phyloP scores from a whole-genome alignment of 2,113 vertebrate species.

The Fregata magnificens region DNA sequence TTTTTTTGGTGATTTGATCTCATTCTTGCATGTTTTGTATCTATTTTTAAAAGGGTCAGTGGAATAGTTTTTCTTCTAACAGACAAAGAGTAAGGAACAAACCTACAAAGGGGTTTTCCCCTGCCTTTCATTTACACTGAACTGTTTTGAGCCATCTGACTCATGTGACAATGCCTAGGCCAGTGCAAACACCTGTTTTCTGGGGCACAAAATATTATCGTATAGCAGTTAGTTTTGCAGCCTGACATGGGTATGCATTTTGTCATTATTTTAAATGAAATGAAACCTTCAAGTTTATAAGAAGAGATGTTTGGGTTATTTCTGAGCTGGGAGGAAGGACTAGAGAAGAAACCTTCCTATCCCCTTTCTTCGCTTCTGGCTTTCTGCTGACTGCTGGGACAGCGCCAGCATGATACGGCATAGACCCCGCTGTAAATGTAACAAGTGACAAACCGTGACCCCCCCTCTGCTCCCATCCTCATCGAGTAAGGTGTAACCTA shows the following conservation, averaged over 20 bases:
- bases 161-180: background rate
- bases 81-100: background rate
- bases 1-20: background rate
- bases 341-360: background rate
- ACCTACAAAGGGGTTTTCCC: background rate
- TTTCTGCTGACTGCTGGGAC: background rate
- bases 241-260: background rate
- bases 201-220: background rate
- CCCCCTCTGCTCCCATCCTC: fast-evolving
- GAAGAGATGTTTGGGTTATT: background rate
- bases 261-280: background rate
- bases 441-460: background rate
- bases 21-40: background rate
- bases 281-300: background rate
- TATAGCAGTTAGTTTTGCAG: background rate
- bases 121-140: background rate
- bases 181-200: background rate
- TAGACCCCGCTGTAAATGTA: background rate
- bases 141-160: background rate
- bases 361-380: background rate
- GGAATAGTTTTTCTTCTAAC: background rate
- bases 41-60: background rate
- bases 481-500: background rate
- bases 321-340: background rate
- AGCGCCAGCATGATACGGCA: background rate